Evolutionary conservation across 2,888 invertebrate species (phyloP), one percentile per base, ranked within the genome.

Genomic region (Resseliella maxima): DNA sequence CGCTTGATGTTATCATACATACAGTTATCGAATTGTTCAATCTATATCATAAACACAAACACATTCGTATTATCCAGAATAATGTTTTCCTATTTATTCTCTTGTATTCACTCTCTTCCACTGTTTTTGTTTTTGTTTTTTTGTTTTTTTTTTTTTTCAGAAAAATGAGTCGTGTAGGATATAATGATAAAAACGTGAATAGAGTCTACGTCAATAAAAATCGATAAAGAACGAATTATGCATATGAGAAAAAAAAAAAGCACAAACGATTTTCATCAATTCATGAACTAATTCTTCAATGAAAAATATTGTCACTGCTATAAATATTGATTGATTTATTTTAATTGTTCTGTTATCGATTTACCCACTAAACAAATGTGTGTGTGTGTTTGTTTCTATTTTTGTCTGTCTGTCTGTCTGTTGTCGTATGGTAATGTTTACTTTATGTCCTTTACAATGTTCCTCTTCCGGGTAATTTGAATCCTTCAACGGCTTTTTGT

Each of bases 391-490:
- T 27, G 59, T 8, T 59, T 27, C 50, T 3, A 59, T 8, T 31
- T 27, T 15, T 72, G 31, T 18, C 18, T 72, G 72, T 72, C 18
- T 18, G 15, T 31, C 31, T 72, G 12, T n/a, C 10, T 72, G 12
- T 2, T 59, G n/a, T 59, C 59, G 18, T 50, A 15, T 50, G 6
- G 18, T n/a, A n/a, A n/a, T n/a, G n/a, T n/a, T n/a, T n/a, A n/a
- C n/a, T n/a, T n/a, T n/a, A n/a, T n/a, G n/a, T n/a, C 15, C 50
- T 50, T 59, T 27, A 31, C 15, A 31, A 12, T 15, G 10, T 31
- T 72, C 31, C 35, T 72, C 72, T 31, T 72, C 72, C 72, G 72
- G 72, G 72, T 72, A 72, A 72, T 72, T 72, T 72, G 72, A 72
- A 72, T 72, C 72, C 27, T 72, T 72, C 15, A 31, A 72, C 72